Base-by-base conservation (phyloP, 2,888 invertebrate species). In the Caenorhabditis doughertyi region DNA sequence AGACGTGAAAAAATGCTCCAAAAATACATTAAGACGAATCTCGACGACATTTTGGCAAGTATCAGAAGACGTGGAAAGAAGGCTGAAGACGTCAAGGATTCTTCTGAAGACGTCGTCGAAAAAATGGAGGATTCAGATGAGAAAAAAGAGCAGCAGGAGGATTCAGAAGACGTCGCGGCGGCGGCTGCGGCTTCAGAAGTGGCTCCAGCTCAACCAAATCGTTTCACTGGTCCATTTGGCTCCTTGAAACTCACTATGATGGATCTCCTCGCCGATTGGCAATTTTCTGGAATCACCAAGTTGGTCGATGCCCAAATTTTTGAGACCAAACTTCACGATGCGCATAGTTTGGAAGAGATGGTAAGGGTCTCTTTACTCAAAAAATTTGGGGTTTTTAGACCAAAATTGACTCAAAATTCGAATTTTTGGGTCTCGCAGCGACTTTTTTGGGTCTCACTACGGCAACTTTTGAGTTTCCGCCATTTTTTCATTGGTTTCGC, bases 261-360 rank as follows among this genome's bases (percentile, higher is more conserved):
- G 53, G 77, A 77, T 9, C 42, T 77, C n/a, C 32, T 79, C 44
- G 16, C 1, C 21, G 70, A 70, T 35, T 71, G 55, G 47, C 53
- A 79, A 13, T 23, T 25, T 7, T 64, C 71, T 13, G 79, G 79
- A 55, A 79, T 79, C 35, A 49, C 71, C 0, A 71, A 64, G 25
- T 64, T 77, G 16, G 62, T 42, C 2, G 71, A 79, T 25, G 5
- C 18, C 13, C 62, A 51, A 18, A n/a, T 51, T 1, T 77, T 77
- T 32, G 77, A 77, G 29, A 42, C 53, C 18, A n/a, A 51, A 7
- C 39, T 77, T 29, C n/a, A 42, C n/a, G 68, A 68, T 5, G 77
- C 77, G 18, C 49, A 77, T 51, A 32, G 29, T n/a, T 8, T 77
- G 32, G 68, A 77, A 9, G 77, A 77, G 44, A 77, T 77, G 77